These are phyloP conservation scores for Rhopalosiphum nymphaeae DNA, from an alignment of 2,888 invertebrate genomes.

Conservation along the genomic window DNA sequence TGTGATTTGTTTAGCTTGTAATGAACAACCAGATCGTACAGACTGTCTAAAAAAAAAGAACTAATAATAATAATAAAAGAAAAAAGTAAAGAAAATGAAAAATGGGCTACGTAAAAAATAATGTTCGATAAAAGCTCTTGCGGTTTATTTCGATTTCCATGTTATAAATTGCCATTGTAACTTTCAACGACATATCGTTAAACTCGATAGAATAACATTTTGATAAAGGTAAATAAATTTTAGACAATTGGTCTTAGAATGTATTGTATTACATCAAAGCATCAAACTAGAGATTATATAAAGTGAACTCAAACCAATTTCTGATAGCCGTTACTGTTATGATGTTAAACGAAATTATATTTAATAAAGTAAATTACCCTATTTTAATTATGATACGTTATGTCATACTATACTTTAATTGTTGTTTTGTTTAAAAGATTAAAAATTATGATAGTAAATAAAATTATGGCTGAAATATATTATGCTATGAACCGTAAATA, in stretches of 20 bases:
- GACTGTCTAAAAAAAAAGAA: neutral
- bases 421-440: neutral
- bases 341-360: neutral
- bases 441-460: neutral
- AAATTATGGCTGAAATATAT: neutral
- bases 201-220: conserved; percentile 39
- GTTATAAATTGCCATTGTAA: conserved; percentile 43
- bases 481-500: neutral
- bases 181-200: conserved; percentile 53
- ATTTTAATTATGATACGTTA: neutral
- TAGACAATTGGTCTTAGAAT: conserved; percentile 48
- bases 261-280: conserved; percentile 34
- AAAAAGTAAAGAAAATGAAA: conserved; percentile 13
- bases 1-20: conserved; percentile 14
- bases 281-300: neutral
- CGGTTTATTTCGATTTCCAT: conserved; percentile 51
- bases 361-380: neutral
- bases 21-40: conserved; percentile 33
- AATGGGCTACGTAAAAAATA: conserved; percentile 43
- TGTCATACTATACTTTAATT: neutral
- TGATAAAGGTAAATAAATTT: conserved; percentile 53
- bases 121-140: conserved; percentile 44
- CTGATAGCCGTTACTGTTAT: neutral
- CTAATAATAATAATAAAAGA: conserved; percentile 25
- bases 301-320: conserved; percentile 15